A percentile compares a stretch with the other conserved stretches of the same genome.
phyloP scores from a whole-genome alignment of 2,797 vertebrate genomes.

The Bucorvus abyssinicus region DNA sequence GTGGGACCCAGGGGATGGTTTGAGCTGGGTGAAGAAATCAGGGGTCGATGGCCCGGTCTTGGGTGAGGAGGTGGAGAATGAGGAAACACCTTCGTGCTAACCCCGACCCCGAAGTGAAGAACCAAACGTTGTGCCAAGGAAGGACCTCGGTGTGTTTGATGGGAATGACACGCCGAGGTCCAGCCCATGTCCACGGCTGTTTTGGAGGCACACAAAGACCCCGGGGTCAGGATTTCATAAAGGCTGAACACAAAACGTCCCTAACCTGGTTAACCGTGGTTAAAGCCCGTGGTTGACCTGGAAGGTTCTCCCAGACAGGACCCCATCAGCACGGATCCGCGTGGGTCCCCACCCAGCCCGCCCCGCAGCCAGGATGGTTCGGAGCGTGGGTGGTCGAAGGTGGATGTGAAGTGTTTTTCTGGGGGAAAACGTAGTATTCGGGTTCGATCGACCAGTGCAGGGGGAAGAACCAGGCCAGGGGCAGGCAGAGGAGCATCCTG shows the following conservation, averaged over 20 bases:
- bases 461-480: neutral
- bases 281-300: neutral
- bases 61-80: neutral
- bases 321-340: rapidly evolving
- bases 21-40: neutral
- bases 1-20: neutral
- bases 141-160: rapidly evolving
- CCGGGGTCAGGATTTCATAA: rapidly evolving
- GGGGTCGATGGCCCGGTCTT: neutral
- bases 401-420: rapidly evolving
- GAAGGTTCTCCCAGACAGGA: neutral
- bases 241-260: neutral
- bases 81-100: neutral
- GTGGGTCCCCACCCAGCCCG: neutral
- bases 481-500: neutral
- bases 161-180: neutral
- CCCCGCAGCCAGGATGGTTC: rapidly evolving
- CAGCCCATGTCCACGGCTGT: rapidly evolving
- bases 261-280: too few relatives aligned
- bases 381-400: neutral
- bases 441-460: rapidly evolving
- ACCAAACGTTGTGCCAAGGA: neutral
- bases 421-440: rapidly evolving
- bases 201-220: neutral
- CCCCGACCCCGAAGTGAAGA: neutral